phyloP scores from a whole-genome alignment of 2,888 invertebrate genomes.

The Automeris io region DNA sequence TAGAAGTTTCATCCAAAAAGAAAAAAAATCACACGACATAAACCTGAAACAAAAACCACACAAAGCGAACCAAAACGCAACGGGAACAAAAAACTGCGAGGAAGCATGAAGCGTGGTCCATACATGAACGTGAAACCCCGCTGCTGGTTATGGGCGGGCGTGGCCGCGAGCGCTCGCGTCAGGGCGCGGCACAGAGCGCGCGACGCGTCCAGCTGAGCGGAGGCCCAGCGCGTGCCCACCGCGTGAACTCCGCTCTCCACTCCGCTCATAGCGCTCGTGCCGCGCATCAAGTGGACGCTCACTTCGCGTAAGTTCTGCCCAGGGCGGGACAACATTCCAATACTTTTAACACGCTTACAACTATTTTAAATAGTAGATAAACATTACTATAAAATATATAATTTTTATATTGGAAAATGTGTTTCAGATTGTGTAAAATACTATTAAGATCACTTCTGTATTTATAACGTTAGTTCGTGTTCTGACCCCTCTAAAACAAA shows the following conservation, averaged over 20 bases:
- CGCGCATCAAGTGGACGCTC: conserved; percentile 86
- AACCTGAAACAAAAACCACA: conserved; percentile 9
- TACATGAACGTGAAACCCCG: conserved; percentile 89
- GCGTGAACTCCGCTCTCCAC: conserved; percentile 80
- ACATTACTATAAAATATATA: too few relatives aligned
- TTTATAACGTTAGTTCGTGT: too few relatives aligned
- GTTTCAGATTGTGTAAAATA: too few relatives aligned
- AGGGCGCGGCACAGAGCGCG: conserved; percentile 86
- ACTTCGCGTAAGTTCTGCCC: conserved; percentile 88
- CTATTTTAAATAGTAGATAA: too few relatives aligned
- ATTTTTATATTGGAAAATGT: too few relatives aligned
- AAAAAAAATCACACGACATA: conserved; percentile 14
- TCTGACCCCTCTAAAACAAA: too few relatives aligned
- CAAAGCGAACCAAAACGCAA: conserved; percentile 6
- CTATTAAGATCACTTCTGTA: too few relatives aligned
- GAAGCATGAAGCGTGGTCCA: conserved; percentile 10
- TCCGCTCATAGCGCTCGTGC: conserved; percentile 71
- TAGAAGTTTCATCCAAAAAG: too few relatives aligned
- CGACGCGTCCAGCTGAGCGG: conserved; percentile 88
- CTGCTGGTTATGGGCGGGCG: conserved; percentile 81
- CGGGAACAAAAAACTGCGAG: conserved; percentile 9
- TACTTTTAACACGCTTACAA: too few relatives aligned
- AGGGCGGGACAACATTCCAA: background rate
- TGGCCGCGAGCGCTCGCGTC: conserved; percentile 81
- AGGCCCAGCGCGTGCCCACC: conserved; percentile 87